Evolutionary conservation across 2,113 vertebrate genomes (phyloP).

Genomic region (Acrocephalus arundinaceus): DNA sequence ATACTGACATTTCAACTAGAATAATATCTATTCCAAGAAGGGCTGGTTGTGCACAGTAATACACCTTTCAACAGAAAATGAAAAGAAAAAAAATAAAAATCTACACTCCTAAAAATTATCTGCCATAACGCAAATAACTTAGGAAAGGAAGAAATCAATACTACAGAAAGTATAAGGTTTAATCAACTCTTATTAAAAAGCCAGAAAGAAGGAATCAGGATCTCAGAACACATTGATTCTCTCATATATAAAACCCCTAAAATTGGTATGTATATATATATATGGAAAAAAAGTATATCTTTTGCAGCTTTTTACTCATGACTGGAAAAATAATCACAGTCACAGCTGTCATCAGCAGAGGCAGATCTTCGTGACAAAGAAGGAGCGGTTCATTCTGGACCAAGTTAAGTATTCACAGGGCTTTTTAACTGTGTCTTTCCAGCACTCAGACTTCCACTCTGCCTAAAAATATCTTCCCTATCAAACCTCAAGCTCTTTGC

Average conservation of each 20-base stretch:
- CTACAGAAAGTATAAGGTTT: background rate
- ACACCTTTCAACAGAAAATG: background rate
- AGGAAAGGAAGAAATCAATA: background rate
- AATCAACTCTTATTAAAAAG: background rate
- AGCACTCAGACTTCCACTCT: background rate
- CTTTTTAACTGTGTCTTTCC: background rate
- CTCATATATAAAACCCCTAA: accelerated
- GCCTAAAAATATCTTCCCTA: slow-evolving; percentile 25
- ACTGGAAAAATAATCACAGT: background rate
- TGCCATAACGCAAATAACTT: background rate
- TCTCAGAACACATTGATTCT: background rate
- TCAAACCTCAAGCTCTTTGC: background rate
- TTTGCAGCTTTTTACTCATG: background rate
- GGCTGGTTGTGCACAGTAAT: background rate
- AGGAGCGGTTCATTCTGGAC: background rate
- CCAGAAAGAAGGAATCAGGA: background rate
- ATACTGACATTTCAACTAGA: background rate
- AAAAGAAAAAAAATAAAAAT: background rate
- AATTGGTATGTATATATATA: no score
- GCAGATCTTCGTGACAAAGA: background rate
- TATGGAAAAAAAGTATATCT: background rate
- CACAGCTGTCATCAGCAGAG: background rate
- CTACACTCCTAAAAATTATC: background rate
- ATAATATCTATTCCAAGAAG: background rate
- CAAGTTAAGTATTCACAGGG: background rate